These are phyloP conservation scores for Albula glossodonta DNA, from an alignment of 2,113 vertebrate species.

Conservation along the genomic window DNA sequence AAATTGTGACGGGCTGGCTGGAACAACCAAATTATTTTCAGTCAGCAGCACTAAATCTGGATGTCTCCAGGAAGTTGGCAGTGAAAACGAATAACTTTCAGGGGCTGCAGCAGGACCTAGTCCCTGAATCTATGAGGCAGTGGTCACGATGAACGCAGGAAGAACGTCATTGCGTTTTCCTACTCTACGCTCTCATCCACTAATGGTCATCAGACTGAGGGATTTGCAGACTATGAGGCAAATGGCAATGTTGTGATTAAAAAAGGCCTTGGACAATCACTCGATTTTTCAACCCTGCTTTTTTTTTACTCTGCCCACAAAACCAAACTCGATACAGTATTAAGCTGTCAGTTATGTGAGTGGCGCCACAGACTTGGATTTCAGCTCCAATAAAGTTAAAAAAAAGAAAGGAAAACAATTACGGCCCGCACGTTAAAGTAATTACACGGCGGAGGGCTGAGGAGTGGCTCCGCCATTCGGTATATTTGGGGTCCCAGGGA, in stretches of 20 bases:
- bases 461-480: conserved; percentile 17
- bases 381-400: conserved; percentile 50
- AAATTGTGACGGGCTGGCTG: background rate
- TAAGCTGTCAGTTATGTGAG: conserved; percentile 62
- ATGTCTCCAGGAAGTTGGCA: background rate
- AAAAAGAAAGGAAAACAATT: conserved; percentile 19
- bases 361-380: conserved; percentile 62
- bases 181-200: conserved; percentile 25
- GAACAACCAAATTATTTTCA: conserved; percentile 9
- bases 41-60: background rate
- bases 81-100: background rate
- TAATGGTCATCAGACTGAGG: conserved; percentile 53
- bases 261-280: conserved; percentile 53
- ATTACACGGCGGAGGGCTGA: conserved; percentile 33
- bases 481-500: conserved; percentile 48
- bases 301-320: conserved; percentile 50
- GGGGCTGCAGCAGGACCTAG: background rate
- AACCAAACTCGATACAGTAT: conserved; percentile 57
- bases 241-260: conserved; percentile 48
- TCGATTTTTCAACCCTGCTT: conserved; percentile 40
- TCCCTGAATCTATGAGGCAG: background rate
- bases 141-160: background rate
- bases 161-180: background rate
- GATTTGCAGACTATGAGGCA: conserved; percentile 56
- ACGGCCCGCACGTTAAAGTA: conserved; percentile 48